These are phyloP conservation scores for Agrilus biguttatus DNA, from an alignment of 2,888 invertebrate genomes.

Conservation along the genomic window DNA sequence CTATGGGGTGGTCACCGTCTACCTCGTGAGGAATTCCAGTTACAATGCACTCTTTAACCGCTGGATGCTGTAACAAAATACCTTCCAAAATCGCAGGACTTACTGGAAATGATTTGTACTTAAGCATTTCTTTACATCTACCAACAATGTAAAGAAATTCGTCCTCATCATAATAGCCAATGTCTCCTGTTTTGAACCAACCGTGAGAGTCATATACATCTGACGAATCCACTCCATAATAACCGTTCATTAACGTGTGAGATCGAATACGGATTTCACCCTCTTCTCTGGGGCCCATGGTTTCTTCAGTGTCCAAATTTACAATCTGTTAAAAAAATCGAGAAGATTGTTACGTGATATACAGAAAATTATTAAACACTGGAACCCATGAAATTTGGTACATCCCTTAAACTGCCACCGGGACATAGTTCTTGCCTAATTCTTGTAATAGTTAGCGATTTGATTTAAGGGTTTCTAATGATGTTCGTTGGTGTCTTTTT, in stretches of 20 bases:
- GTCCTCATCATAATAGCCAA: slow-evolving; percentile 32
- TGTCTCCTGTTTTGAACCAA: slow-evolving; percentile 36
- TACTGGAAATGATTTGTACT: slow-evolving; percentile 34
- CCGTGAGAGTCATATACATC: slow-evolving; percentile 28
- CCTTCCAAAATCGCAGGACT: slow-evolving; percentile 71
- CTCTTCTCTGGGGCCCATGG: slow-evolving; percentile 30
- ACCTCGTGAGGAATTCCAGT: slow-evolving; percentile 54
- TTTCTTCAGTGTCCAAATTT: slow-evolving; percentile 30
- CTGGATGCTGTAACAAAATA: slow-evolving; percentile 51
- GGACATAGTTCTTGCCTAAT: too few species aligned
- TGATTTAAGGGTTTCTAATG: too few species aligned
- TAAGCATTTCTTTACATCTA: slow-evolving; percentile 33
- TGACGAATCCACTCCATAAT: slow-evolving; percentile 31
- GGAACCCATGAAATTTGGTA: not conserved
- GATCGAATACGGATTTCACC: slow-evolving; percentile 39
- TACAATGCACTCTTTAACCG: slow-evolving; percentile 64
- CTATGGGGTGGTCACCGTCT: slow-evolving; percentile 61
- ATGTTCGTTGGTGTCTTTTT: too few species aligned
- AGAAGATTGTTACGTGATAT: not conserved
- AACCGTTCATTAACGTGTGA: slow-evolving; percentile 25
- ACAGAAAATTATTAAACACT: not conserved
- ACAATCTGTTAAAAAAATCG: slow-evolving; percentile 28
- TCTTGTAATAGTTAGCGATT: too few species aligned
- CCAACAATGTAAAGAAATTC: slow-evolving; percentile 32
- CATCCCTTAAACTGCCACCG: too few species aligned